Percentiles rank a stretch among this genome's conserved stretches.
These are phyloP conservation scores for Percopsis omiscomaycus DNA, from an alignment of 2,797 vertebrate species.

Conservation along the genomic window DNA sequence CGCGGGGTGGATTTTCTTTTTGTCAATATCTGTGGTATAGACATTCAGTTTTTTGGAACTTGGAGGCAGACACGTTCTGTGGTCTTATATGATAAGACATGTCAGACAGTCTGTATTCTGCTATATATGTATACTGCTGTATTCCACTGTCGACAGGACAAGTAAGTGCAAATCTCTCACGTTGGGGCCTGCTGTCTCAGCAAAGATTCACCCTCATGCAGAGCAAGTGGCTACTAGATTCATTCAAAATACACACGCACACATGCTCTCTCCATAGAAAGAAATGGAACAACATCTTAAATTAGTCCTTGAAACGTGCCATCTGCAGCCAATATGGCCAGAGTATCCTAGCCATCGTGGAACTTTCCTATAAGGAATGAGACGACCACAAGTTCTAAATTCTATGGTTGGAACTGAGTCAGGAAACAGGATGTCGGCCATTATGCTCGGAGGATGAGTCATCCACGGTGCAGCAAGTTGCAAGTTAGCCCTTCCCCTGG, in stretches of 20 bases:
- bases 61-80: background rate
- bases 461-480: constrained; percentile 40
- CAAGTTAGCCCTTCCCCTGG: constrained; percentile 38
- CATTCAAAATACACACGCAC: background rate
- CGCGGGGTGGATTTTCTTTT: background rate
- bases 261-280: constrained; percentile 8
- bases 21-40: background rate
- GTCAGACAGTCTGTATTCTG: background rate
- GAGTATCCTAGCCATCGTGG: constrained; percentile 19
- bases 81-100: background rate
- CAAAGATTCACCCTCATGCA: constrained; percentile 1
- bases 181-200: constrained; percentile 31
- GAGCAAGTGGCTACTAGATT: constrained; percentile 13
- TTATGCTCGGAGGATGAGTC: constrained; percentile 64
- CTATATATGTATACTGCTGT: background rate
- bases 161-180: constrained; percentile 24
- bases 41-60: background rate
- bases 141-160: background rate
- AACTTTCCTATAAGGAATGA: constrained; percentile 32
- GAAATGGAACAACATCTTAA: constrained; percentile 15
- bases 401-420: constrained; percentile 30
- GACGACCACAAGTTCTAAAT: constrained; percentile 32
- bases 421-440: constrained; percentile 67
- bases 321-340: constrained; percentile 3
- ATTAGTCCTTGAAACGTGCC: constrained; percentile 24